Base-by-base conservation (phyloP, 2,113 vertebrate species). In the Charadrius vociferus region DNA sequence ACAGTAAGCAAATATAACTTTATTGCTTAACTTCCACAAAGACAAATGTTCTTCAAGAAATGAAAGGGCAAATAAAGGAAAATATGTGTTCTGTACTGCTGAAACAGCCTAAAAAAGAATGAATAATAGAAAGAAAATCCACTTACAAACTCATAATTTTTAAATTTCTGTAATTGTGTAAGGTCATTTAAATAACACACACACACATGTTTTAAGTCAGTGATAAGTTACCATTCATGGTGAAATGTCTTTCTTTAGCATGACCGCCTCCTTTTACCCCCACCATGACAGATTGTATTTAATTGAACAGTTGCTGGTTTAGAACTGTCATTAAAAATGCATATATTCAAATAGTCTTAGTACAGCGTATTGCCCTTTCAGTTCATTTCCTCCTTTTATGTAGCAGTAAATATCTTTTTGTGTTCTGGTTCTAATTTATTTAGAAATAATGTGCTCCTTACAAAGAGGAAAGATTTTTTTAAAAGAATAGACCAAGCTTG, bases 221-320 rank as follows among this genome's bases (percentile, higher is more conserved):
- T 91, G 93, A 96, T 96, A 96, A 90, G 78, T 94, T 86, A 80
- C 63, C 47, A 77, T 83, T 97, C 75, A 34, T 5, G 34, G 91
- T 90, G 56, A 97, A 97, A 94, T 91, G 39, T 92, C 72, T 96
- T 88, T 88, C 49, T 93, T 89, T 52, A 91, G 66, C 55, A 32
- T 61, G 66, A 91, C n/a, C 70, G 36, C 39, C 49, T 81, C 72
- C 74, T 93, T 93, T 92, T 49, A 78, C 62, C 74, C 39, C 77
- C 71, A 96, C 89, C 55, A 62, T 95, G 97, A 97, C 95, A 98
- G 97, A 98, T 93, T 97, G 95, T 41, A 96, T 95, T 98, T 98
- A 97, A 98, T 96, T 98, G 96, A 98, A 97, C 95, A 95, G 89
- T 98, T 97, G 81, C 93, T 95, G 95, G 63, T 97, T 98, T 97